Evolutionary conservation across 2,797 vertebrate species (phyloP).

Genomic region (Odontamblyopus lacepedii): DNA sequence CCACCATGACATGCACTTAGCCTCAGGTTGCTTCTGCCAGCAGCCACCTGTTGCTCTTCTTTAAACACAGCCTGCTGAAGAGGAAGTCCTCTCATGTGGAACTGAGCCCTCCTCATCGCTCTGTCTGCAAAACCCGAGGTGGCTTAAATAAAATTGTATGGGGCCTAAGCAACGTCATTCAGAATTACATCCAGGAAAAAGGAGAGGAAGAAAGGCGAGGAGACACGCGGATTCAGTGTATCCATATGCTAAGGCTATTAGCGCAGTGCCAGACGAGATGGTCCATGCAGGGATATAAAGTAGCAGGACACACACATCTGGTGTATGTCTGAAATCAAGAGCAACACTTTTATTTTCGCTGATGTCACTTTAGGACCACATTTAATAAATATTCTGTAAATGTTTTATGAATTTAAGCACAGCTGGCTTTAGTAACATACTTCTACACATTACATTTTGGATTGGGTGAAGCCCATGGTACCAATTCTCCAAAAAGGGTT

Average conservation of each 20-base stretch:
- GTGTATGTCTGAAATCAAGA: constrained; percentile 33
- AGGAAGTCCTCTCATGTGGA: constrained; percentile 77
- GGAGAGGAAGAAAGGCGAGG: constrained; percentile 8
- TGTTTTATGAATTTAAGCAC: constrained; percentile 16
- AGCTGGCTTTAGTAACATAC: constrained; percentile 4
- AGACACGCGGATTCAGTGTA: constrained; percentile 45
- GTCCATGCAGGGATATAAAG: constrained; percentile 59
- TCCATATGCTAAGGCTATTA: constrained; percentile 70
- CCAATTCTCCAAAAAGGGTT: neutral
- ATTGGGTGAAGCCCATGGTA: neutral
- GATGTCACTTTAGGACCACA: constrained; percentile 1
- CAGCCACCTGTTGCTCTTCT: constrained; percentile 78
- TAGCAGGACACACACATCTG: constrained; percentile 62
- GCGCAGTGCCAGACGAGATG: constrained; percentile 39
- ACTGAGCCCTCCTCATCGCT: constrained; percentile 46
- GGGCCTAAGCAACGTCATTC: constrained; percentile 52
- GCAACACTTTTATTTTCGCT: neutral
- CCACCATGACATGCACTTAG: constrained; percentile 75
- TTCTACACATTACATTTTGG: neutral
- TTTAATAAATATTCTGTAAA: constrained; percentile 10
- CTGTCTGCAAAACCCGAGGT: constrained; percentile 56
- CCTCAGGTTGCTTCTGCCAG: constrained; percentile 71
- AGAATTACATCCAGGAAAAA: constrained; percentile 47
- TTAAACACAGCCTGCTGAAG: constrained; percentile 71
- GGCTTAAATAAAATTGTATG: constrained; percentile 68